phyloP scores from a whole-genome alignment of 2,888 invertebrate species.

The Chelonus formosanus region DNA sequence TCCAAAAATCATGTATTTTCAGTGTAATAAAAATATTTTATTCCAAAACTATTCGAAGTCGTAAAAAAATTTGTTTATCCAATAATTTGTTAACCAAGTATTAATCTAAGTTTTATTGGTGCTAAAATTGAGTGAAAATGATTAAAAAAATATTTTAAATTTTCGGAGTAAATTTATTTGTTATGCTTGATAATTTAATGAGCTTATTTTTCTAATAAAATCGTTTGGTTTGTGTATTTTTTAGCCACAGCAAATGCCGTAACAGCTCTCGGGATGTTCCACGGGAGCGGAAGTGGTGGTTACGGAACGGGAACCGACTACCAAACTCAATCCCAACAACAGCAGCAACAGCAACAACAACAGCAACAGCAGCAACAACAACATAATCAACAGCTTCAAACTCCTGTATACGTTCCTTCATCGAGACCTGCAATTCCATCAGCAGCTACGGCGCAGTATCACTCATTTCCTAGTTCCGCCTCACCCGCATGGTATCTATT shows the following conservation, averaged over 20 bases:
- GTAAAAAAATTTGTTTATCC: background rate
- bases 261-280: slow-evolving; percentile 58
- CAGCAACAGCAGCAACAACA: slow-evolving; percentile 61
- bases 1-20: no score
- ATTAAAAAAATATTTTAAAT: slow-evolving; percentile 13
- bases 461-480: slow-evolving; percentile 60
- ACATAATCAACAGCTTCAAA: slow-evolving; percentile 63
- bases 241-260: slow-evolving; percentile 48
- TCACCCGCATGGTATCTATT: slow-evolving; percentile 60
- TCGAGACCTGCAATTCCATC: slow-evolving; percentile 69
- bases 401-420: slow-evolving; percentile 77
- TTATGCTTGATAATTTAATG: no score
- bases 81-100: background rate
- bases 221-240: background rate
- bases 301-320: slow-evolving; percentile 63
- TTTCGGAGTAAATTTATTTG: background rate
- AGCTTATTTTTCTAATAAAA: no score
- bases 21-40: no score
- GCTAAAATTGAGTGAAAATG: background rate
- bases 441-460: slow-evolving; percentile 67
- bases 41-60: background rate
- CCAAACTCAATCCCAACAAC: slow-evolving; percentile 59
- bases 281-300: slow-evolving; percentile 62
- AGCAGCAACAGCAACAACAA: slow-evolving; percentile 61
- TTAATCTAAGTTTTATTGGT: background rate